phyloP scores from a whole-genome alignment of 2,888 invertebrate species.

The Epicampocera succincta region DNA sequence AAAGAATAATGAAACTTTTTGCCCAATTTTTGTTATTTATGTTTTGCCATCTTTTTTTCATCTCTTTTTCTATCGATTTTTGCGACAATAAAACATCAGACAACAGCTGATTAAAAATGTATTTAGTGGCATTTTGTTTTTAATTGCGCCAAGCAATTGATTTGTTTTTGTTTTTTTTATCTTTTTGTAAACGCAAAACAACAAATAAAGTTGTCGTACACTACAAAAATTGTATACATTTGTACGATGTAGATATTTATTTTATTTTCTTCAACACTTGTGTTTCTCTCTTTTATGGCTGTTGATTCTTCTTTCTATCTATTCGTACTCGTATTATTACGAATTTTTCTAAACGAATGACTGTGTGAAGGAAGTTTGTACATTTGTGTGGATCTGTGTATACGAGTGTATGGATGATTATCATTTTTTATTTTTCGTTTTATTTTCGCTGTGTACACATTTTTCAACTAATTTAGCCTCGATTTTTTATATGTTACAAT shows the following conservation, averaged over 20 bases:
- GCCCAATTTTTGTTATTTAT: neutral
- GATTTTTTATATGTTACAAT: constrained; percentile 57
- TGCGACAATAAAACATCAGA: neutral
- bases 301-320: constrained; percentile 56
- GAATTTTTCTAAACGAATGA: constrained; percentile 59
- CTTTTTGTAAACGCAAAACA: neutral
- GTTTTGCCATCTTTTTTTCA: neutral
- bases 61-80: constrained; percentile 8
- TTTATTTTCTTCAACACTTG: constrained; percentile 35
- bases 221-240: neutral
- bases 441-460: constrained; percentile 72
- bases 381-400: constrained; percentile 27
- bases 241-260: neutral
- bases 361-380: constrained; percentile 58
- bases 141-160: neutral
- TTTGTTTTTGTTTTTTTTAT: neutral
- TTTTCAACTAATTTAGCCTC: constrained; percentile 70
- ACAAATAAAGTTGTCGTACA: neutral
- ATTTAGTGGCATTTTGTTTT: constrained; percentile 11
- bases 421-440: constrained; percentile 64
- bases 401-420: constrained; percentile 54
- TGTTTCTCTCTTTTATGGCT: constrained; percentile 48
- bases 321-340: constrained; percentile 57
- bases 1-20: no score
- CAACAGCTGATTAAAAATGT: constrained; percentile 50